A percentile compares a stretch with the other conserved stretches of the same genome.
Evolutionary conservation across 2,113 vertebrate genomes (phyloP).

Genomic region (Lates calcarifer): DNA sequence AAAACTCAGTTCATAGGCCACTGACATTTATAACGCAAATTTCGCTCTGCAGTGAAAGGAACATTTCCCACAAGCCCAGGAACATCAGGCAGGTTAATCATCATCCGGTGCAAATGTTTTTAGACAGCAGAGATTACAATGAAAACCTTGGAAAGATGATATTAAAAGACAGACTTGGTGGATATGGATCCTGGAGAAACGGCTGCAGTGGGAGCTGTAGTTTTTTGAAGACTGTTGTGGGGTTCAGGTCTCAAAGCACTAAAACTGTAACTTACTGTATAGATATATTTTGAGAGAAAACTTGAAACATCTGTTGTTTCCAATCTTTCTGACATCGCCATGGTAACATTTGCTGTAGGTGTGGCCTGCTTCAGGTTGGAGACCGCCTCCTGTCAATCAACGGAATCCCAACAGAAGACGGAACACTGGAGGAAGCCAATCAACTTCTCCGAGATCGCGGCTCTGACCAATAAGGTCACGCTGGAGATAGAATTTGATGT

Average conservation of each 20-base stretch:
- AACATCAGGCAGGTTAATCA: too few relatives aligned
- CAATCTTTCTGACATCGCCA: not conserved
- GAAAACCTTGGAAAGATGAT: too few relatives aligned
- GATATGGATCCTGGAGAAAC: too few relatives aligned
- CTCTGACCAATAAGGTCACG: conserved; percentile 91
- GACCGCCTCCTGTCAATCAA: conserved; percentile 96
- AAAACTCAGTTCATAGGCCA: too few relatives aligned
- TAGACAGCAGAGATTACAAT: too few relatives aligned
- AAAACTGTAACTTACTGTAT: not conserved
- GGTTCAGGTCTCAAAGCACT: not conserved
- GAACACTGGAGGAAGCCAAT: conserved; percentile 96
- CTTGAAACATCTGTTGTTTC: not conserved
- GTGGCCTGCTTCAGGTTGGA: conserved; percentile 96
- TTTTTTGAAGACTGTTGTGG: too few relatives aligned
- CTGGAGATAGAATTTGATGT: conserved; percentile 97
- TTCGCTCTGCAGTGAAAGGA: too few relatives aligned
- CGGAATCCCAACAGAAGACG: conserved; percentile 93
- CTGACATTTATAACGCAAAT: too few relatives aligned
- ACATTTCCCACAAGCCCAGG: too few relatives aligned
- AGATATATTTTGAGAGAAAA: not conserved
- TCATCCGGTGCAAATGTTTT: too few relatives aligned
- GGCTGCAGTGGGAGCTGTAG: too few relatives aligned
- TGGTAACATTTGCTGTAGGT: conserved; percentile 81
- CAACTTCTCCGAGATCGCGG: conserved; percentile 95
- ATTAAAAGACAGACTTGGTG: too few relatives aligned